Base-by-base conservation (phyloP, 2,888 invertebrate genomes). In the Andrena haemorrhoa region DNA sequence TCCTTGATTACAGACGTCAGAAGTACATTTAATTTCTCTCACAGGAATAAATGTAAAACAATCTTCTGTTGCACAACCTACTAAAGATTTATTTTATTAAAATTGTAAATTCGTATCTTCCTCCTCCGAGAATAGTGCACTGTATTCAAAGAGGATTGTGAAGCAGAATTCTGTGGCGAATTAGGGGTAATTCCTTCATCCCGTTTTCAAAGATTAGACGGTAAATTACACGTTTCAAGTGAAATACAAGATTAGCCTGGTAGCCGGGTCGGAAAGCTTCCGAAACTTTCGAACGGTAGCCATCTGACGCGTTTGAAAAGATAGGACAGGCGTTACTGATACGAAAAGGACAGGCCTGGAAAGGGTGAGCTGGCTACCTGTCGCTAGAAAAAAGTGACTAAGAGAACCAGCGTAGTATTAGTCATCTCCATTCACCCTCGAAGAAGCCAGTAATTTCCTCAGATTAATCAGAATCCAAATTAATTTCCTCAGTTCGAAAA, bases 401-500 rank as follows among this genome's bases (percentile, higher is more conserved):
- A 73, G 69, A 64, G 58, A 68, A 47, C 51, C 49, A 41, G 41
- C 1, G 12, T 26, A 60, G 23, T 41, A 63, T 74, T 72, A 71
- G 58, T 70, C 76, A 63, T 71, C 73, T 23, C 58, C 73, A 65
- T 75, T 80, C 51, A 26, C 29, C 65, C 53, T n/a, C 63, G 31
- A 16, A 56, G 75, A 78, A 86, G 79, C 87, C 84, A 72, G 83
- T 84, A 88, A 91, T 92, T 89, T 88, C 53, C 71, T 75, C 64
- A 69, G 71, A 92, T 92, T 89, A 89, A 90, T 91, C 89, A 89
- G 88, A 86, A 86, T 87, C 88, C 84, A 72, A 90, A 91, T 92
- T 91, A 91, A 92, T 91, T 82, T 66, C 71, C 75, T 58, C 70
- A 73, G 61, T 77, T 56, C 70, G 51, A 75, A 73, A 65, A 71